Conservation (phyloP, 2,888 invertebrate genomes). For the Tholera decimalis region DNA sequence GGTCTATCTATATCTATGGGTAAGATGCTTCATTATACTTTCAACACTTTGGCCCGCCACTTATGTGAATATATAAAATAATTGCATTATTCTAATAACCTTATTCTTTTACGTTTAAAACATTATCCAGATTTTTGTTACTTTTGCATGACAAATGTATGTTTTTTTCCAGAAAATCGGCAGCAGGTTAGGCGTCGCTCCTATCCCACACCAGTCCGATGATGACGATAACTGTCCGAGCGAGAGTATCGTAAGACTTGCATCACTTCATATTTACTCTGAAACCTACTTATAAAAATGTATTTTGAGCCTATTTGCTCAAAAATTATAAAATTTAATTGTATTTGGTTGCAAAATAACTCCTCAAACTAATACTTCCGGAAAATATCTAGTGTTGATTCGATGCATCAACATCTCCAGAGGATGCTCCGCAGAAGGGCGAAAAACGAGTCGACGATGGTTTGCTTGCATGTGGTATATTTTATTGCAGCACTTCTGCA, state of each 20-base stretch:
- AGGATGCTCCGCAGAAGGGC: too few species aligned
- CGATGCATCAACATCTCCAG: too few species aligned
- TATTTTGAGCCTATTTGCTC: background rate
- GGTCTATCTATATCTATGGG: too few species aligned
- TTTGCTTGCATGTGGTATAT: too few species aligned
- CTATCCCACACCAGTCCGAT: fast-evolving
- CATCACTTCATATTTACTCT: background rate
- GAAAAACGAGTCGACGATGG: too few species aligned
- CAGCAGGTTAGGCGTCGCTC: background rate
- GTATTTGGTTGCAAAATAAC: too few species aligned
- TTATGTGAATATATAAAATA: background rate
- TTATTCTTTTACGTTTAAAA: background rate
- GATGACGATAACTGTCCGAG: constrained; percentile 52
- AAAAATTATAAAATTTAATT: too few species aligned
- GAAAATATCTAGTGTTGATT: too few species aligned
- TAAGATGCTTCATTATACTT: background rate
- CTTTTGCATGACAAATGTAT: background rate
- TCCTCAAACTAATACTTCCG: too few species aligned
- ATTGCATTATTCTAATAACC: background rate
- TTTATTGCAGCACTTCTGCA: too few species aligned
- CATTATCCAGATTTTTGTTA: background rate
- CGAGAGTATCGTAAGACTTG: background rate
- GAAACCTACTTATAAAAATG: background rate
- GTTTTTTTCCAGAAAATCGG: constrained; percentile 23
- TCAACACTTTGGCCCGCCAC: background rate